Evolutionary conservation across 2,113 vertebrate species (phyloP), one percentile per base, ranked within the genome.

Genomic region (Herpetotheres cachinnans): DNA sequence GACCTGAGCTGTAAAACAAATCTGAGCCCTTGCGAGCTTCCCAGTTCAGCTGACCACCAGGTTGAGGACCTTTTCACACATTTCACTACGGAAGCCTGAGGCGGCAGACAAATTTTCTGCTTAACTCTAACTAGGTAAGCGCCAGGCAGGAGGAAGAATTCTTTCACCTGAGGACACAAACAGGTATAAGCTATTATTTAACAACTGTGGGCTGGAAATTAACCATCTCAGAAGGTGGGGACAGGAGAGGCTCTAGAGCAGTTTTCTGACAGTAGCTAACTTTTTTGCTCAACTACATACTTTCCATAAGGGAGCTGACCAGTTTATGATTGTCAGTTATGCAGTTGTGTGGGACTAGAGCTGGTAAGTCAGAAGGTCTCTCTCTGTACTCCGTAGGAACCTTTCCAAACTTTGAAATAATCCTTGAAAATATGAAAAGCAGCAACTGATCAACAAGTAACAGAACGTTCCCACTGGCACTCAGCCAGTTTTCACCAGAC

Each of bases 381-480:
- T 65, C 30, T 49, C 49, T 70, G n/a, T 32, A 46, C 15, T 47
- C 32, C 27, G 3, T 15, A 71, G 32, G n/a, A 90, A n/a, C 7
- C 11, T 55, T 76, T 71, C 34, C 56, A 83, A 89, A 54, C 32
- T 40, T 92, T 62, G 10, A 61, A 70, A 74, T 46, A 82, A 46
- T 36, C 24, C 10, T 42, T 86, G 29, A 11, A 92, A 70, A 30
- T 24, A 78, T 5, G 9, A 95, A 82, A 11, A 61, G 22, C 27
- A 74, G 46, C 19, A 84, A 15, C 15, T 50, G 10, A 78, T 50
- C 42, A 82, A 46, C 27, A 91, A 76, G 15, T 38, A 66, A 67
- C 9, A 50, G n/a, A 73, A 66, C 0, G 0, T 42, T 50, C 17
- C 27, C 29, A 5, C 30, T 55, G 24, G 18, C 32, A 46, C n/a